A percentile compares a stretch with the other conserved stretches of the same genome.
phyloP scores from a whole-genome alignment of 2,113 vertebrate genomes.

The Oncorhynchus gorbuscha region DNA sequence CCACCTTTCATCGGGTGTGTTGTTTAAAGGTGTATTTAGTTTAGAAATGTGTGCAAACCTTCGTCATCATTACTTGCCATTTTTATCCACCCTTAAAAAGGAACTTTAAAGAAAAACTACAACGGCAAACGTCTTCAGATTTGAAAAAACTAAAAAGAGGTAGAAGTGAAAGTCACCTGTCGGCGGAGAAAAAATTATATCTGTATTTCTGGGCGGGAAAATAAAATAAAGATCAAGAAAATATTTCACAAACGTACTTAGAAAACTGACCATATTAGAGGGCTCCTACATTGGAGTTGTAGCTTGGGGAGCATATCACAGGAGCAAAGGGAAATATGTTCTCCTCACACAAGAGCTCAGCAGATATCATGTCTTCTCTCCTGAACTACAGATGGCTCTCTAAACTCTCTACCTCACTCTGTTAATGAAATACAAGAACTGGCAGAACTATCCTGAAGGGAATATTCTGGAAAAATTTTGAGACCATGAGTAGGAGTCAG shows the following conservation, averaged over 20 bases:
- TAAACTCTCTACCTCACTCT: too few relatives aligned
- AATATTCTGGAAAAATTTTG: too few relatives aligned
- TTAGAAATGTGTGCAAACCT: slow-evolving; percentile 82
- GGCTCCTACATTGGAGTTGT: not conserved
- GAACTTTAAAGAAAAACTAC: slow-evolving; percentile 58
- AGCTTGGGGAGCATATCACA: not conserved
- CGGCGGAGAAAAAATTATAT: slow-evolving; percentile 22
- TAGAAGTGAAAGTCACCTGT: slow-evolving; percentile 31
- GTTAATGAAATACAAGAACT: too few relatives aligned
- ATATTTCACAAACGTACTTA: slow-evolving; percentile 5
- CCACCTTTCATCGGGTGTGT: slow-evolving; percentile 89
- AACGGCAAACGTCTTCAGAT: slow-evolving; percentile 68
- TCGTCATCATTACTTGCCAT: slow-evolving; percentile 90
- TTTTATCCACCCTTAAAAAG: slow-evolving; percentile 69
- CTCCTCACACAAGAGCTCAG: too few relatives aligned
- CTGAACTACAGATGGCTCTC: too few relatives aligned
- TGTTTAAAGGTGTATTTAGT: slow-evolving; percentile 88
- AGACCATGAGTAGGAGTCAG: too few relatives aligned
- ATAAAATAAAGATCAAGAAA: not conserved
- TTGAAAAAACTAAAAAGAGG: slow-evolving; percentile 42
- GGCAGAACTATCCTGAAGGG: too few relatives aligned
- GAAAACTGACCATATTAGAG: slow-evolving; percentile 24
- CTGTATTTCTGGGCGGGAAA: slow-evolving; percentile 21
- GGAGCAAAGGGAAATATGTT: too few relatives aligned
- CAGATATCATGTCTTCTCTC: too few relatives aligned